phyloP scores from a whole-genome alignment of 2,888 invertebrate species.

The Apamea crenata region DNA sequence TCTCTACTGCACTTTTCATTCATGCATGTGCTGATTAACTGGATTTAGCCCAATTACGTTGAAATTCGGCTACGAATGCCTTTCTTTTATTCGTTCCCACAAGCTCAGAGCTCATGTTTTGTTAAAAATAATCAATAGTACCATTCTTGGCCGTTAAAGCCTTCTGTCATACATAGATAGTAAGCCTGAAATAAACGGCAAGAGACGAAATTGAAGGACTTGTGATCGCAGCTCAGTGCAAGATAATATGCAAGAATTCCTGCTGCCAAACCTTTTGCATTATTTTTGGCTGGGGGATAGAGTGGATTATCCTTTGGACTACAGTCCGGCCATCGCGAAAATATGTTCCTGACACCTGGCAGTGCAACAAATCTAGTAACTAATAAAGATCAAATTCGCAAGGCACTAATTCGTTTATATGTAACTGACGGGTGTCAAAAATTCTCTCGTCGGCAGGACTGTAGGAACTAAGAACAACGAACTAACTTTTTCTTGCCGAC shows the following conservation, averaged over 20 bases:
- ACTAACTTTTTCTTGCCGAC: slow-evolving; percentile 74
- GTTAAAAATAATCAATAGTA: neutral
- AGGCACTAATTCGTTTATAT: no score
- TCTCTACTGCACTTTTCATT: neutral
- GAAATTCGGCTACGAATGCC: neutral
- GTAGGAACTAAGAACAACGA: neutral
- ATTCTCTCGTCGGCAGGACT: no score
- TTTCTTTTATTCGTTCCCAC: neutral
- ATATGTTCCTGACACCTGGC: no score
- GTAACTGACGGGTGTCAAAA: no score
- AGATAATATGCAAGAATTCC: neutral
- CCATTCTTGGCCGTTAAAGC: neutral
- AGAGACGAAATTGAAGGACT: neutral
- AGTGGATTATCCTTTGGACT: neutral
- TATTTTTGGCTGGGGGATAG: neutral
- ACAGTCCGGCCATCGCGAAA: no score
- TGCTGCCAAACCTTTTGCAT: neutral
- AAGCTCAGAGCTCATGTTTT: neutral
- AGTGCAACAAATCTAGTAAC: no score
- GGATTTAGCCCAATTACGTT: neutral
- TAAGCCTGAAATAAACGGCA: neutral
- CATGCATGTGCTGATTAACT: neutral
- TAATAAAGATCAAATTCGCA: no score
- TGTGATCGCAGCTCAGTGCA: neutral
- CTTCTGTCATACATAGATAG: neutral